phyloP scores from a whole-genome alignment of 2,113 vertebrate species.

The Perca fluviatilis region DNA sequence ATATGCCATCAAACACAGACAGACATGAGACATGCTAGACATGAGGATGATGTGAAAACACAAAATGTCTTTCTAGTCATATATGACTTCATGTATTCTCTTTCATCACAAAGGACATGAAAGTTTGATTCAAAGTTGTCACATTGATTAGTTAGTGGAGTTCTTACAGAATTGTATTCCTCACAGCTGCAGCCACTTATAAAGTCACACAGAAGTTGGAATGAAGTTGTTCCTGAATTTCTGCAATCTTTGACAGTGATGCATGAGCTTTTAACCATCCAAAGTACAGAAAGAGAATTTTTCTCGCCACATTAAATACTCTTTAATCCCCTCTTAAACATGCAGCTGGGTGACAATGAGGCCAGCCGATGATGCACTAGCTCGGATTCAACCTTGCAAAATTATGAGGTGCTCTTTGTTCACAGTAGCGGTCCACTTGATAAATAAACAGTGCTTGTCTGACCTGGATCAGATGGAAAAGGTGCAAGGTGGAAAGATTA shows the following conservation, averaged over 20 bases:
- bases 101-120: constrained; percentile 57
- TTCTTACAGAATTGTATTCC: constrained; percentile 33
- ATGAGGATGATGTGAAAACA: constrained; percentile 34
- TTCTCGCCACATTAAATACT: constrained; percentile 58
- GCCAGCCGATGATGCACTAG: constrained; percentile 46
- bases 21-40: constrained; percentile 30
- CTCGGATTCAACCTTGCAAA: constrained; percentile 37
- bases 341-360: constrained; percentile 53
- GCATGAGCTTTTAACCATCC: constrained; percentile 52
- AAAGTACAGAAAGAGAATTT: constrained; percentile 37
- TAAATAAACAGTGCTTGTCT: constrained; percentile 66
- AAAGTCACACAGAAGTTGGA: constrained; percentile 41
- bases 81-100: constrained; percentile 44
- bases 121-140: constrained; percentile 45
- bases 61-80: constrained; percentile 57
- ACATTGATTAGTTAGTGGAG: constrained; percentile 41
- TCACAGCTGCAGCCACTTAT: constrained; percentile 24
- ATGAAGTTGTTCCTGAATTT: constrained; percentile 12
- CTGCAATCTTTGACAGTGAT: constrained; percentile 41
- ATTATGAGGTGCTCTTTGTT: constrained; percentile 57
- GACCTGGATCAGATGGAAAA: constrained; percentile 66
- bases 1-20: constrained; percentile 15
- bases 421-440: constrained; percentile 53
- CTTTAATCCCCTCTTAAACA: constrained; percentile 64
- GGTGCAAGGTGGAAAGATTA: constrained; percentile 68